phyloP scores from a whole-genome alignment of 1,140 invertebrate genomes.

The Streblospio benedicti region DNA sequence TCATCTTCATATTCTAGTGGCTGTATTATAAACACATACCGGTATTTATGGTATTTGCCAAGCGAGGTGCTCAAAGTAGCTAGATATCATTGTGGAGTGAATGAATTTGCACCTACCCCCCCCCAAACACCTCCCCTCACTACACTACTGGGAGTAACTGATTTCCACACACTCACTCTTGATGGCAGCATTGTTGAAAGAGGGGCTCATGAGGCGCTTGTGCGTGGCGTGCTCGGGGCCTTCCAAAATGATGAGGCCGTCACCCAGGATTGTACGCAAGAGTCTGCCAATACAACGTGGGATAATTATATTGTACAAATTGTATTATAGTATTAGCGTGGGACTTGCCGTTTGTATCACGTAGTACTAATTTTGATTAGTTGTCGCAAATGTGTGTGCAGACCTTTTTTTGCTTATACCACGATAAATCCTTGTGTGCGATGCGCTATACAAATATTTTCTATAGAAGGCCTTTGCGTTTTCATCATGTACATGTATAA shows the following conservation, averaged over 20 bases:
- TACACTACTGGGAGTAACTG: too few species aligned
- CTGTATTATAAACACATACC: too few species aligned
- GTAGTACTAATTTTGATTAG: background rate
- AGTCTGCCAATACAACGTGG: background rate
- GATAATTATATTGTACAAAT: background rate
- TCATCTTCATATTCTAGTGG: too few species aligned
- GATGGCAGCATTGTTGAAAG: slow-evolving; percentile 7
- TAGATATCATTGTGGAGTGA: too few species aligned
- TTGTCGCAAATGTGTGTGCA: background rate
- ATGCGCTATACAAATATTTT: background rate
- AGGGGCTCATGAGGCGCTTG: slow-evolving; percentile 3
- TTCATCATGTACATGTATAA: background rate
- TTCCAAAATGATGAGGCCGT: slow-evolving; percentile 3
- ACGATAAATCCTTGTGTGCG: too few species aligned
- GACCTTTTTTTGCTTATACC: background rate
- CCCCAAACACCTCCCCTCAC: too few species aligned
- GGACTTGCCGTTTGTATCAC: too few species aligned
- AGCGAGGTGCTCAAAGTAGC: too few species aligned
- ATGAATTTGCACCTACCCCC: too few species aligned
- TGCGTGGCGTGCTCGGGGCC: slow-evolving; percentile 3
- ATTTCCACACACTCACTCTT: slow-evolving; percentile 7
- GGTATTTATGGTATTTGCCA: too few species aligned
- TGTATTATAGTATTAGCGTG: too few species aligned
- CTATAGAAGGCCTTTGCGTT: background rate
- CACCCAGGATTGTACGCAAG: slow-evolving; percentile 1